These are phyloP conservation scores for Synanthedon tipuliformis DNA, from an alignment of 2,888 invertebrate genomes.

Conservation along the genomic window DNA sequence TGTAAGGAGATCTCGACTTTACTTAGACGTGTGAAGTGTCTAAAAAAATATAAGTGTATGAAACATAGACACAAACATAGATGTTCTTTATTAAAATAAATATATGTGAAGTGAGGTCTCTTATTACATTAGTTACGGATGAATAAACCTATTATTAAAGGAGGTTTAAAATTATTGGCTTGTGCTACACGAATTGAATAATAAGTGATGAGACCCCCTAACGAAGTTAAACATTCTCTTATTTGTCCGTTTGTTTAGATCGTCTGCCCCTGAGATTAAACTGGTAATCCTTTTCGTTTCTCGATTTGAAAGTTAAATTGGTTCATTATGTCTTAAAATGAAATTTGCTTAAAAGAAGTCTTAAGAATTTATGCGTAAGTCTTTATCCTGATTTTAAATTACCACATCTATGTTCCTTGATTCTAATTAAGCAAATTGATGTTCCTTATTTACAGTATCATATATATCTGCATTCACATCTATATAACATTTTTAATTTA, in stretches of 20 bases:
- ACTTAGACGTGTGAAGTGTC: too few relatives aligned
- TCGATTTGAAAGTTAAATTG: conserved; percentile 27
- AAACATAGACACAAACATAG: too few relatives aligned
- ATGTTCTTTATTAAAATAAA: too few relatives aligned
- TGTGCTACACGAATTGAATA: conserved; percentile 26
- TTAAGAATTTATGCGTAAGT: background rate
- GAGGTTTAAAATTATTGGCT: conserved; percentile 8
- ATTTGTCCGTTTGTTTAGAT: conserved; percentile 29
- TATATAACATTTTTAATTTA: too few relatives aligned
- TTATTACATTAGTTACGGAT: too few relatives aligned
- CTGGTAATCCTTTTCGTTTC: conserved; percentile 26
- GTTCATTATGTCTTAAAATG: conserved; percentile 25
- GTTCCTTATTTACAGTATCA: too few relatives aligned
- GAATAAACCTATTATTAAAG: background rate
- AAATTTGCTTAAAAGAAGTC: conserved; percentile 15
- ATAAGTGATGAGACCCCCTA: conserved; percentile 16
- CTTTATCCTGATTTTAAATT: background rate
- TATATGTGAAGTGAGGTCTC: too few relatives aligned
- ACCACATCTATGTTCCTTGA: too few relatives aligned
- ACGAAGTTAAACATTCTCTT: conserved; percentile 16
- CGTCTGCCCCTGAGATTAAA: conserved; percentile 22
- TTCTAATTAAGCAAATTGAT: background rate
- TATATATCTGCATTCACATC: too few relatives aligned
- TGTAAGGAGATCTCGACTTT: too few relatives aligned
- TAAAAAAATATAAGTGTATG: too few relatives aligned